Conservation (phyloP, 2,797 vertebrate species). For the Darevskia nairensis region DNA sequence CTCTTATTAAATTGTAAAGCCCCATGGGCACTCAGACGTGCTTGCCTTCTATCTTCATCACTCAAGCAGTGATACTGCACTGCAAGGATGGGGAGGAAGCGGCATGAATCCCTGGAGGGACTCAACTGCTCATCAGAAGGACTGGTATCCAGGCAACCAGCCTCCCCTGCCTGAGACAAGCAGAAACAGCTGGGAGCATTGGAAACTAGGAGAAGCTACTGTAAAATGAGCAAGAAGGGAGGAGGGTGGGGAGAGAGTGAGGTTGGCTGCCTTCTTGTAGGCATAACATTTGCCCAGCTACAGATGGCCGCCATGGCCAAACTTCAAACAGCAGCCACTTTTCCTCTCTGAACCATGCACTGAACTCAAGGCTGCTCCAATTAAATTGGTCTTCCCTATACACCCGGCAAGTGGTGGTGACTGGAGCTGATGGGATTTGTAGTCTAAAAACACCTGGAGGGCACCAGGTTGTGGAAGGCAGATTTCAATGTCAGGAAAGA, state of each 20-base stretch:
- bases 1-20: slow-evolving; percentile 47
- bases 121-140: slow-evolving; percentile 73
- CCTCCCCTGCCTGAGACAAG: slow-evolving; percentile 76
- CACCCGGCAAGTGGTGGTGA: too few species aligned
- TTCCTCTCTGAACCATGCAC: background rate
- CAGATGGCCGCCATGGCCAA: slow-evolving; percentile 1
- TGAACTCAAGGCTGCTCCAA: background rate
- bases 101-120: slow-evolving; percentile 64
- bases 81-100: slow-evolving; percentile 41
- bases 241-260: slow-evolving; percentile 24
- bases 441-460: too few species aligned
- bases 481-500: slow-evolving; percentile 7
- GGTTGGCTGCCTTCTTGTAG: slow-evolving; percentile 31
- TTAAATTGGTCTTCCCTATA: too few species aligned
- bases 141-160: slow-evolving; percentile 84
- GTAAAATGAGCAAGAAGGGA: slow-evolving; percentile 42
- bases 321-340: accelerated
- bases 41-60: slow-evolving; percentile 49
- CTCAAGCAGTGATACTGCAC: slow-evolving; percentile 32
- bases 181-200: slow-evolving; percentile 77
- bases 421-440: too few species aligned
- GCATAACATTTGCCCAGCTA: background rate
- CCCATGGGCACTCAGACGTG: slow-evolving; percentile 38
- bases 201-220: slow-evolving; percentile 63
- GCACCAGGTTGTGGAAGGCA: too few species aligned